Base-by-base conservation (phyloP, 1,140 invertebrate genomes). In the Battus philenor region DNA sequence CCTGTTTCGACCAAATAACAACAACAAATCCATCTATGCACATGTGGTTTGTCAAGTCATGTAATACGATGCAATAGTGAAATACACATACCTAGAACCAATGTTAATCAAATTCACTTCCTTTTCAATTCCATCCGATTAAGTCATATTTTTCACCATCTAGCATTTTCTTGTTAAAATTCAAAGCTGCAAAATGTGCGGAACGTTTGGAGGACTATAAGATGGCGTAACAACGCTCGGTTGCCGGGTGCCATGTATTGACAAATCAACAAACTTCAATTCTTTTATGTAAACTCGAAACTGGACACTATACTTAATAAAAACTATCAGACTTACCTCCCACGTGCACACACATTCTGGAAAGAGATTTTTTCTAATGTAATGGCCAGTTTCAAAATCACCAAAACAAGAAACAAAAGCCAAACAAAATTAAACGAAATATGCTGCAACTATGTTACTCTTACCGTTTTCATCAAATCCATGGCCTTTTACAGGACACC, bases 391-490 rank as follows among this genome's bases (percentile, higher is more conserved):
- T 84, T 85, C 76, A 78, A 84, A 74, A 83, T 81, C 74, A 85
- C 82, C 81, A 84, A 84, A 85, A 86, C 84, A 86, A 85, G 81
- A 85, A 85, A 86, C 81, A 85, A 86, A 84, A 85, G 79, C 78
- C 79, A 83, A 85, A 85, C 78, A 81, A 79, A 70, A 71, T 72
- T 68, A 67, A 60, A 60, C 70, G 50, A 54, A 66, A 60, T 66
- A 64, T 70, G 45, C 64, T 68, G 60, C 54, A 61, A 66, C 50
- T 78, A 71, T 58, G 41, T 36, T 51, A 55, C 59, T 54, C 84
- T 86, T 81, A 86, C 84, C 81, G 81, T 84, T 84, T 86, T 85
- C 79, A 84, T 83, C 76, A 85, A 79, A 86, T 84, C 84, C 81
- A 86, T 86, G 73, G 80, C 80, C 78, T 82, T 72, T 82, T 83